Percentiles rank a stretch among this genome's conserved stretches.
Evolutionary conservation across 2,888 invertebrate genomes (phyloP).

Genomic region (Myathropa florea): DNA sequence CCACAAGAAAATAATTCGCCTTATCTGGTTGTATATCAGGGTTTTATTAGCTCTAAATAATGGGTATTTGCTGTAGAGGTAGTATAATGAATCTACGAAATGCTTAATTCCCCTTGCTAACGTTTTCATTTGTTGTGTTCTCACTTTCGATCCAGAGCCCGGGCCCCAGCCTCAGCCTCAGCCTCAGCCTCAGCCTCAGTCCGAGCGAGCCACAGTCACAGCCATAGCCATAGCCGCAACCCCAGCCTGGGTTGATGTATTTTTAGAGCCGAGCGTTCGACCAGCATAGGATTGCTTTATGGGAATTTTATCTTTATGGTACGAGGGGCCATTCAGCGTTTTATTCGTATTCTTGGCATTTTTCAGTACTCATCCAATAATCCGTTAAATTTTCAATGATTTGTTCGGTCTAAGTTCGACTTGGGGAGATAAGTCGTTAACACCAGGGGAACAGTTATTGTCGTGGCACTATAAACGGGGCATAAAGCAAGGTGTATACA

Average conservation of each 20-base stretch:
- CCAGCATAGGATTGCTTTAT: constrained; percentile 40
- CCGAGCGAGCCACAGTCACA: background rate
- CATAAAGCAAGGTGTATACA: constrained; percentile 38
- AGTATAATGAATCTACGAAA: constrained; percentile 67
- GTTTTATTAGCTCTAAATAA: constrained; percentile 67
- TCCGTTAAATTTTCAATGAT: constrained; percentile 64
- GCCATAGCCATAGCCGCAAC: background rate
- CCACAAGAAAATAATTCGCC: constrained; percentile 50
- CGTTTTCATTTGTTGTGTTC: constrained; percentile 46
- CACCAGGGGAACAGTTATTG: constrained; percentile 60
- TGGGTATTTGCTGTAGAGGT: constrained; percentile 67
- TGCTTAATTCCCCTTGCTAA: constrained; percentile 49
- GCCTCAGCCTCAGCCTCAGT: background rate
- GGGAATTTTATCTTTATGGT: constrained; percentile 65
- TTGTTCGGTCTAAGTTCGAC: constrained; percentile 39
- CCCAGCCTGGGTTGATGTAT: background rate
- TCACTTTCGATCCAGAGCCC: constrained; percentile 53
- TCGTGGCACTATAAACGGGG: constrained; percentile 33
- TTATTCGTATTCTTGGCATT: constrained; percentile 60
- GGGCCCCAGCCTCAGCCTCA: background rate
- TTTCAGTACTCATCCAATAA: constrained; percentile 46
- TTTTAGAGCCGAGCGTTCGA: constrained; percentile 44
- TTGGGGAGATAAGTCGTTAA: constrained; percentile 55
- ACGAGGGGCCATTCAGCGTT: constrained; percentile 49
- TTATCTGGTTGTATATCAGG: constrained; percentile 67